These are phyloP conservation scores for Drepanosiphum platanoidis DNA, from an alignment of 2,888 invertebrate genomes.

Conservation along the genomic window DNA sequence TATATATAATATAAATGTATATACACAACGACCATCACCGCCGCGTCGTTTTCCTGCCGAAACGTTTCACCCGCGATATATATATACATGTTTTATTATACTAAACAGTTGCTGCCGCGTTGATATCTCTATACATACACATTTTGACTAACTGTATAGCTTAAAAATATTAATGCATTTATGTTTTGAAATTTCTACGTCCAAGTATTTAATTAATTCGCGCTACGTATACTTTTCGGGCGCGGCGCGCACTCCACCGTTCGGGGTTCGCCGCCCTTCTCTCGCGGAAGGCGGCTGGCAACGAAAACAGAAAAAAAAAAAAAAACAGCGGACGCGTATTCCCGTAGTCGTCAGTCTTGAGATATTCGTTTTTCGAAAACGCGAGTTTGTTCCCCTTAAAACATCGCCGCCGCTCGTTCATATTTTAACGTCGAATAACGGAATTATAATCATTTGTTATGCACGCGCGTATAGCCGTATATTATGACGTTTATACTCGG, in stretches of 20 bases:
- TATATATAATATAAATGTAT: neutral
- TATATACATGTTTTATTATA: neutral
- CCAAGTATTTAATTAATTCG: constrained; percentile 43
- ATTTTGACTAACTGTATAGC: constrained; percentile 31
- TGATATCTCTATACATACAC: constrained; percentile 20
- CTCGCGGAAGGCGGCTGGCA: neutral
- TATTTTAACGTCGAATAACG: constrained; percentile 50
- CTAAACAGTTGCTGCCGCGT: neutral
- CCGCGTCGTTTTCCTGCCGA: constrained; percentile 8
- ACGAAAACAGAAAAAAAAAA: too few species aligned
- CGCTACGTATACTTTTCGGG: constrained; percentile 7
- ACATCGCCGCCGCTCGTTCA: constrained; percentile 2
- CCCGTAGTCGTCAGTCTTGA: constrained; percentile 40
- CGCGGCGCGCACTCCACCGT: neutral
- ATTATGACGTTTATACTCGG: too few species aligned
- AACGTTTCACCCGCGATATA: neutral
- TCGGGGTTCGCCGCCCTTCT: too few species aligned
- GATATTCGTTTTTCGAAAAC: constrained; percentile 42
- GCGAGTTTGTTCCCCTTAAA: constrained; percentile 38
- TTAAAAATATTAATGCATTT: constrained; percentile 47
- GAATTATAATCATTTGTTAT: constrained; percentile 48
- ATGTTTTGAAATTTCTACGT: constrained; percentile 26
- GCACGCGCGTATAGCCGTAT: neutral
- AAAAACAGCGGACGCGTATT: neutral
- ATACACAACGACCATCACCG: neutral